phyloP scores from a whole-genome alignment of 2,797 vertebrate genomes.

The Mus minutoides region DNA sequence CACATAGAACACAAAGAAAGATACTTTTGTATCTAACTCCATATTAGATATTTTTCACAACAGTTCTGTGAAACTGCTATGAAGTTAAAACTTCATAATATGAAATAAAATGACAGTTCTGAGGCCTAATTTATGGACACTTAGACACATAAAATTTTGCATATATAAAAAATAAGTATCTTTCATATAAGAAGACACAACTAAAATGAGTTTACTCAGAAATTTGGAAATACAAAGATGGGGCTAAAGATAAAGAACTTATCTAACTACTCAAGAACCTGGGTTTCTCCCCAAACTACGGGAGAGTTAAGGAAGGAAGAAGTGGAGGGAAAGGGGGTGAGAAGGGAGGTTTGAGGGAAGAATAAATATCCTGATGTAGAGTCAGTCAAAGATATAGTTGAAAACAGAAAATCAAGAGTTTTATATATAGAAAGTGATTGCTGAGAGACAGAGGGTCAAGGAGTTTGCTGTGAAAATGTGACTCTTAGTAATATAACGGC shows the following conservation, averaged over 20 bases:
- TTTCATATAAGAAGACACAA: background rate
- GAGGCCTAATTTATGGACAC: background rate
- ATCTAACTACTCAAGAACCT: background rate
- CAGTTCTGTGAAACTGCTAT: background rate
- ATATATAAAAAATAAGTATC: background rate
- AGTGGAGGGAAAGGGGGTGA: no score
- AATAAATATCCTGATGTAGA: background rate
- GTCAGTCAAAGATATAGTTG: background rate
- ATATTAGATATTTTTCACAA: background rate
- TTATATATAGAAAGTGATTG: background rate
- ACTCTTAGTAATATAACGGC: background rate
- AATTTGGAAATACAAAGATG: constrained; percentile 12
- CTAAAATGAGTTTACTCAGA: background rate
- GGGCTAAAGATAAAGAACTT: background rate
- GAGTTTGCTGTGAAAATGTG: no score
- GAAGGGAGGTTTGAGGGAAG: no score
- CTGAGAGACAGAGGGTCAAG: background rate
- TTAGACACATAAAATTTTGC: background rate
- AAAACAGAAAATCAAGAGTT: background rate
- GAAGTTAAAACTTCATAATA: background rate
- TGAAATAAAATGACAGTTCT: constrained; percentile 9
- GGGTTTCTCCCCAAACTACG: background rate
- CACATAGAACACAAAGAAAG: background rate
- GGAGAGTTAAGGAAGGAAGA: no score
- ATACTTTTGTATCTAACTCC: background rate